phyloP scores from a whole-genome alignment of 2,113 vertebrate species.

The Apodemus speciosus region DNA sequence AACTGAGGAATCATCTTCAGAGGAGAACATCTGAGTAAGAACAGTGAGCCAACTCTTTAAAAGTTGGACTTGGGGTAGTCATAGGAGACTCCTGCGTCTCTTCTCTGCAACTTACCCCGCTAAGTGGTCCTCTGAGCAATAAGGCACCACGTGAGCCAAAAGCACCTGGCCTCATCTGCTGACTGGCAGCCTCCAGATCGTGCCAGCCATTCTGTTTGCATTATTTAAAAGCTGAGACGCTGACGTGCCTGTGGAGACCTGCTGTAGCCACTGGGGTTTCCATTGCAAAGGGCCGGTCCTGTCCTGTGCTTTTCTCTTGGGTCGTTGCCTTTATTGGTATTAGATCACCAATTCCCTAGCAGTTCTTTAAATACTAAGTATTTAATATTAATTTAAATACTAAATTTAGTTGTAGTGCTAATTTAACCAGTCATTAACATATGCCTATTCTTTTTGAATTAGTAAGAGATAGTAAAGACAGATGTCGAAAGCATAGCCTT shows the following conservation, averaged over 20 bases:
- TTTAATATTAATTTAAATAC: conserved; percentile 16
- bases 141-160: not conserved
- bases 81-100: not conserved
- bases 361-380: conserved; percentile 35
- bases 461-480: not conserved
- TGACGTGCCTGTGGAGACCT: not conserved
- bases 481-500: not conserved
- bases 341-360: not conserved
- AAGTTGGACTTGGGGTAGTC: not conserved
- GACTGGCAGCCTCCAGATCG: not conserved
- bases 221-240: conserved; percentile 42
- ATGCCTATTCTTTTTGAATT: conserved; percentile 20
- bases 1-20: conserved; percentile 63
- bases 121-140: not conserved
- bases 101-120: not conserved
- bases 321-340: not conserved
- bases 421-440: not conserved
- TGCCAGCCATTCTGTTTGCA: not conserved
- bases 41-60: conserved; percentile 44
- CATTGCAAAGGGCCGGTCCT: not conserved
- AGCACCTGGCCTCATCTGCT: not conserved
- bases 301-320: not conserved
- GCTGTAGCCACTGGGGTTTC: not conserved
- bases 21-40: conserved; percentile 36
- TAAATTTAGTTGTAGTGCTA: not conserved